A percentile compares a stretch with the other conserved stretches of the same genome.
These are phyloP conservation scores for Merluccius polli DNA, from an alignment of 2,797 vertebrate genomes.

Conservation along the genomic window DNA sequence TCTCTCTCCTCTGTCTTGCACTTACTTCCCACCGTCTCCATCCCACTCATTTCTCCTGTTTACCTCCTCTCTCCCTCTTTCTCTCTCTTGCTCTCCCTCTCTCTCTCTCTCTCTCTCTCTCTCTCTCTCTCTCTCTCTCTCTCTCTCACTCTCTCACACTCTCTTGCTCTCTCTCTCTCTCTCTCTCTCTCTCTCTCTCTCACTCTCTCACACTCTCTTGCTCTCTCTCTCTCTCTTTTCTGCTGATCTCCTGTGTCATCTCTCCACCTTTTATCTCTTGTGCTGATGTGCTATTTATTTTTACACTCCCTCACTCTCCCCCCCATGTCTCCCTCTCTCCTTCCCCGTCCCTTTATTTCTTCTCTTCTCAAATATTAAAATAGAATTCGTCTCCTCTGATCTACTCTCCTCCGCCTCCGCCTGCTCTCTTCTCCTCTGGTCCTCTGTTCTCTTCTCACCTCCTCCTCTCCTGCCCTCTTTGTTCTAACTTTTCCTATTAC, in stretches of 20 bases:
- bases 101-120: too few species aligned
- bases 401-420: not conserved
- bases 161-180: not conserved
- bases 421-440: not conserved
- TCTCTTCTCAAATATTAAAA: not conserved
- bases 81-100: too few species aligned
- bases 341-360: slow-evolving; percentile 16
- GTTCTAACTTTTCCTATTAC: slow-evolving; percentile 5
- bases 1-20: slow-evolving; percentile 11
- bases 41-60: slow-evolving; percentile 7
- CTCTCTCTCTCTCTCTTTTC: slow-evolving; percentile 15
- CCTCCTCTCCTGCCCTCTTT: too few species aligned
- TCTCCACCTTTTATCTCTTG: too few species aligned
- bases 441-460: slow-evolving; percentile 18
- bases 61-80: too few species aligned
- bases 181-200: slow-evolving; percentile 20
- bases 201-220: slow-evolving; percentile 29
- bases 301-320: slow-evolving; percentile 28
- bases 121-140: too few species aligned
- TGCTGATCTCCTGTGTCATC: slow-evolving; percentile 28
- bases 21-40: slow-evolving; percentile 12
- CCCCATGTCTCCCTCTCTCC: slow-evolving; percentile 13
- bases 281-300: slow-evolving; percentile 27
- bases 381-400: not conserved
- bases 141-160: too few species aligned